Base-by-base conservation (phyloP, 2,888 invertebrate species). In the Drosophila tripunctata region DNA sequence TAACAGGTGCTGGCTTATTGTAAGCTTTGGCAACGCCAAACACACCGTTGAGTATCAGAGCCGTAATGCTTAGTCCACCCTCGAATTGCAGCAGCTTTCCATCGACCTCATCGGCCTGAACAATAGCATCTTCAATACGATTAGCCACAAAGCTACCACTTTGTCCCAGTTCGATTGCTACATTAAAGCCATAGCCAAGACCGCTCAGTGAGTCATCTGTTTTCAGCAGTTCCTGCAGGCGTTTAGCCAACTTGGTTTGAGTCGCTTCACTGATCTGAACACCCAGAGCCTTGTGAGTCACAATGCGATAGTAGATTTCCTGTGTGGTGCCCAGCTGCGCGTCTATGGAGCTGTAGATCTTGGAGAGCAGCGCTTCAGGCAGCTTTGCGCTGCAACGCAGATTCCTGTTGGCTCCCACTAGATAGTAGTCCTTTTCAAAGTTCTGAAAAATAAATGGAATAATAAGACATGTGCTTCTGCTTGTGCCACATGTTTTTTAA, bases 31-130 rank as follows among this genome's bases (percentile, higher is more conserved):
- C 93, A 6, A 96, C 91, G 78, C 93, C 93, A 36, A 92, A 89
- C 0, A 93, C 93, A 19, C 94, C 94, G 12, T 93, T 92, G 1
- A 95, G 91, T 24, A 95, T 85, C 24, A 94, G 88, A 0, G 94
- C 94, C 0, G 97, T 97, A 41, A 95, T 94, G 2, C 96, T 95
- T 48, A 98, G 92, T 6, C 97, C 97, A 24, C 97, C 97, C 91
- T 99, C 99, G 91, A 98, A 99, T 92, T 98, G 96, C 67, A 97
- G 92, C 82, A 96, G 94, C 85, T 94, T 94, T 8, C 96, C 95
- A 92, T 98, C 97, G 3, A 97, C 95, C 93, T 99, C 98, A 92
- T 99, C 99, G 1, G 98, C 98, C 88, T 98, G 98, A 2, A 96
- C 95, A 63, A 99, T 93, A n/a, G 96, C 95, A 90, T 98, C 97